Evolutionary conservation across 2,113 vertebrate species (phyloP).

Genomic region (Larimichthys crocea): DNA sequence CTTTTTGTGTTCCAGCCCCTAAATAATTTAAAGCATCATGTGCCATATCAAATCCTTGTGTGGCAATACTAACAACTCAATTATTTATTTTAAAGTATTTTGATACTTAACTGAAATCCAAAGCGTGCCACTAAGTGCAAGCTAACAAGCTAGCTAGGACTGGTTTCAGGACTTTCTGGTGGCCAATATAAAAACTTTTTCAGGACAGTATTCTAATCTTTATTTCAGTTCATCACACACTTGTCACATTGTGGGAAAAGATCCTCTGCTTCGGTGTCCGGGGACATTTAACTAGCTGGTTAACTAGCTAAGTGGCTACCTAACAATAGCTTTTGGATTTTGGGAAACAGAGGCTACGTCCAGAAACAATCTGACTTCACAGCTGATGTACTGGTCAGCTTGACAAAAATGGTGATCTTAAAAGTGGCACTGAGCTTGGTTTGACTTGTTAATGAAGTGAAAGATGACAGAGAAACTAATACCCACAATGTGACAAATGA

Average conservation of each 20-base stretch:
- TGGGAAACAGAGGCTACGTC: no score
- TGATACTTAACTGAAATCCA: background rate
- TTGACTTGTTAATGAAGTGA: background rate
- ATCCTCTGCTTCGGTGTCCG: background rate
- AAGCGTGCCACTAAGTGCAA: no score
- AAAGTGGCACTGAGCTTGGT: background rate
- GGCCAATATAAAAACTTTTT: background rate
- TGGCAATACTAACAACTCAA: background rate
- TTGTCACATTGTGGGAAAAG: slow-evolving; percentile 6
- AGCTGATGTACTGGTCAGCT: background rate
- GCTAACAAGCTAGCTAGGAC: background rate
- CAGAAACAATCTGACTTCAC: background rate
- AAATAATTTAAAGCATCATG: background rate
- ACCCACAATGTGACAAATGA: background rate
- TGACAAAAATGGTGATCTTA: background rate
- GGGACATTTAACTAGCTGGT: background rate
- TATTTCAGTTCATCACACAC: background rate
- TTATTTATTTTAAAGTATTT: background rate
- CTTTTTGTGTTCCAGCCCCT: no score
- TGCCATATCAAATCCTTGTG: background rate
- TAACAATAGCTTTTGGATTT: background rate
- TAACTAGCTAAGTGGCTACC: background rate
- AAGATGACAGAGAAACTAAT: background rate
- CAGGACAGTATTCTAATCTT: background rate
- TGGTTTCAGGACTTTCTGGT: no score